phyloP scores from a whole-genome alignment of 2,113 vertebrate species.

The Chloroceryle aenea region DNA sequence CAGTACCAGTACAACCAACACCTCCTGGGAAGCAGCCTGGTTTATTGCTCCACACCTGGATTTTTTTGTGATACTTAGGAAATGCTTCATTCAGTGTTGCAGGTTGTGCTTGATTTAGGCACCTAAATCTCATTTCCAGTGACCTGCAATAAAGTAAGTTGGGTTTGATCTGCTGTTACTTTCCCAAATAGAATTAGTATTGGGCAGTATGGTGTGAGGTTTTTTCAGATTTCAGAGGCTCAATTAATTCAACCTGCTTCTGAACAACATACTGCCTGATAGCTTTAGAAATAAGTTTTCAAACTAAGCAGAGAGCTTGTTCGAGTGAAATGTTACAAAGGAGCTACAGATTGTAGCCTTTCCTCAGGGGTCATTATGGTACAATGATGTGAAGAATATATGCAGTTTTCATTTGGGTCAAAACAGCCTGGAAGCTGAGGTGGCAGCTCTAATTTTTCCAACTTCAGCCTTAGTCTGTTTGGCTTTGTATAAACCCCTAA shows the following conservation, averaged over 20 bases:
- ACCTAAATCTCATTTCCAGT: not conserved
- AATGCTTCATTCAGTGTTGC: not conserved
- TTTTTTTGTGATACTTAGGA: not conserved
- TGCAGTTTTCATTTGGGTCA: not conserved
- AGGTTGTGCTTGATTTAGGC: not conserved
- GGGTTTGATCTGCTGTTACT: not conserved
- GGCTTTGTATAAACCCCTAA: not conserved
- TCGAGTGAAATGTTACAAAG: not conserved
- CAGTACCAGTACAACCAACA: not conserved
- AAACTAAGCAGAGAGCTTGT: not conserved
- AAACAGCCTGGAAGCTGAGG: not conserved
- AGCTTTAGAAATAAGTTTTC: not conserved
- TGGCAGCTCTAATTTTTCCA: not conserved
- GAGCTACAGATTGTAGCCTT: not conserved
- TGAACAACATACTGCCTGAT: not conserved
- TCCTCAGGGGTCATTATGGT: not conserved
- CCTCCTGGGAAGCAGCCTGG: not conserved
- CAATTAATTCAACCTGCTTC: not conserved
- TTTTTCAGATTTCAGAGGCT: constrained; percentile 7
- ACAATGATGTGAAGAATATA: not conserved
- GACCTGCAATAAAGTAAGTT: not conserved
- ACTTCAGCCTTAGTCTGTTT: not conserved
- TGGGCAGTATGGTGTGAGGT: not conserved
- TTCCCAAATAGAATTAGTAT: not conserved
- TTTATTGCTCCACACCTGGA: not conserved